Evolutionary conservation across 35 echinoderm and acorn worm species (phyloP).

Genomic region (Eucidaris tribuloides): DNA sequence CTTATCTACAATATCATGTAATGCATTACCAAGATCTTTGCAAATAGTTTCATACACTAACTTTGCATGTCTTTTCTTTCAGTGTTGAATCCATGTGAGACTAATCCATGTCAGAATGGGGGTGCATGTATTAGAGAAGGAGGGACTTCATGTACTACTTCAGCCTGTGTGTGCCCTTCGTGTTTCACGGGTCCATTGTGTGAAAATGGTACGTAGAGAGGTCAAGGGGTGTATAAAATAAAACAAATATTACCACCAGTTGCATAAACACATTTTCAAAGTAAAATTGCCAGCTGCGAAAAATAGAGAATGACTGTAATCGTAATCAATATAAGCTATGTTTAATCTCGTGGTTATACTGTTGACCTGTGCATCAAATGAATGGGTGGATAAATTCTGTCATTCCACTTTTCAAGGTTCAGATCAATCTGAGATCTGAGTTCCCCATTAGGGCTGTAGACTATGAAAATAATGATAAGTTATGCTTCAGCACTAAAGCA

Average conservation of each 20-base stretch:
- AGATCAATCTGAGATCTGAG: too few species aligned
- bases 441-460: too few species aligned
- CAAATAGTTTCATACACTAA: too few species aligned
- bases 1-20: too few species aligned
- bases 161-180: neutral
- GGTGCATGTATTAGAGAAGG: neutral
- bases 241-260: neutral
- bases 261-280: neutral
- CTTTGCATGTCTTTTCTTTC: conserved; percentile 38
- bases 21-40: too few species aligned
- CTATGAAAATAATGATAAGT: too few species aligned
- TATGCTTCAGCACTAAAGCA: too few species aligned
- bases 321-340: neutral
- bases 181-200: neutral
- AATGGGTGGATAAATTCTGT: too few species aligned
- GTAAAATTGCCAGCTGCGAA: neutral
- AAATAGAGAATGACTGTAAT: neutral
- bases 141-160: neutral
- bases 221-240: too few species aligned
- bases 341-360: neutral
- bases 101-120: conserved; percentile 37
- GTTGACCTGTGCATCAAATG: neutral
- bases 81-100: conserved; percentile 43
- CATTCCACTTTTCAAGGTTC: too few species aligned
- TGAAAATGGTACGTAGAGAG: conserved; percentile 1